Conservation (phyloP, 2,113 vertebrate genomes). For the Alectura lathami region DNA sequence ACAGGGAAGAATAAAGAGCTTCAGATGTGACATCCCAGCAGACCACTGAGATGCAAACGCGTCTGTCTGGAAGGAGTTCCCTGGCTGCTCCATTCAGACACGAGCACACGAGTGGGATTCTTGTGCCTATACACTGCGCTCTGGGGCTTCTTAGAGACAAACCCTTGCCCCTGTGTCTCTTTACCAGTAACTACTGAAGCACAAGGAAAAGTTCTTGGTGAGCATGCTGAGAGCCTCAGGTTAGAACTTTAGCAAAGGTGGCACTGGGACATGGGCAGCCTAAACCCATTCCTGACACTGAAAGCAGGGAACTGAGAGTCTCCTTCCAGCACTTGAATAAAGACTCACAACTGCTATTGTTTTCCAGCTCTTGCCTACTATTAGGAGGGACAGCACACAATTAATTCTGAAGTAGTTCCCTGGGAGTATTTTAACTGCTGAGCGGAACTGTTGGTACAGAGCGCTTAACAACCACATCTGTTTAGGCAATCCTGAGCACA, state of each 20-base stretch:
- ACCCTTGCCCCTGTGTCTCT: rapidly evolving
- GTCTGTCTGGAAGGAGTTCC: neutral
- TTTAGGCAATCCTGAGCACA: neutral
- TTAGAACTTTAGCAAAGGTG: neutral
- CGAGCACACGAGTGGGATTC: neutral
- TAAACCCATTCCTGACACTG: too few relatives aligned
- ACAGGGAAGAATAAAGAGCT: neutral
- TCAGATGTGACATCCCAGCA: too few relatives aligned
- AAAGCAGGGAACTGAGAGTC: neutral
- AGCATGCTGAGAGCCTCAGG: neutral
- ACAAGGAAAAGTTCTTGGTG: neutral
- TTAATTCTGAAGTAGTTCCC: neutral
- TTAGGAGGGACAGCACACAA: neutral
- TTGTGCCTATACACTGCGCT: neutral
- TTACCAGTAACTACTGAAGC: neutral
- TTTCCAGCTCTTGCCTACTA: neutral
- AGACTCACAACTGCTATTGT: neutral
- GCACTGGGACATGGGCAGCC: neutral
- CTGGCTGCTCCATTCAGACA: neutral
- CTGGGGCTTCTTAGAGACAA: neutral
- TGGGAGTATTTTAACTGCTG: neutral
- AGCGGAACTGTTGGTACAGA: neutral
- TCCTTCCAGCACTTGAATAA: neutral
- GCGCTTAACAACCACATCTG: neutral
- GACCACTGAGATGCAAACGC: rapidly evolving